These are phyloP conservation scores for Ceratina calcarata DNA, from an alignment of 1,140 invertebrate species.

Conservation along the genomic window DNA sequence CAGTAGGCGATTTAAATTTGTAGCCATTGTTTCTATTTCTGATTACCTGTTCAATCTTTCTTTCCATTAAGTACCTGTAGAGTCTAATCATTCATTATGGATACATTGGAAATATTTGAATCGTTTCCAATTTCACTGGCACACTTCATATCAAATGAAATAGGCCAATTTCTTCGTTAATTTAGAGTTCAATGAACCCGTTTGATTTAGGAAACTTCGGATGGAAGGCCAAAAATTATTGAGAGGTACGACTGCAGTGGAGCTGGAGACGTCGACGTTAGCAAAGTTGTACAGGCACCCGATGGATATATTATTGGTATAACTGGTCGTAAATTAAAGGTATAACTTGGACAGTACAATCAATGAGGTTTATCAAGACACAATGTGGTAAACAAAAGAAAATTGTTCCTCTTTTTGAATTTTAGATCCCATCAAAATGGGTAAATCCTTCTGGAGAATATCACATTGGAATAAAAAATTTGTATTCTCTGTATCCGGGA, in stretches of 20 bases:
- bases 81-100: no score
- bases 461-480: slow-evolving; percentile 92
- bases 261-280: slow-evolving; percentile 96
- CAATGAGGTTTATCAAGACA: no score
- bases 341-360: slow-evolving; percentile 72
- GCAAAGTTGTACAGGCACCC: slow-evolving; percentile 87
- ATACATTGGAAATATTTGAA: no score
- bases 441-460: slow-evolving; percentile 91
- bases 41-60: no score
- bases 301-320: slow-evolving; percentile 91
- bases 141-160: slow-evolving; percentile 2
- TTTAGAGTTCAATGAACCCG: slow-evolving; percentile 3
- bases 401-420: slow-evolving; percentile 10
- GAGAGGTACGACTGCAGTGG: slow-evolving; percentile 97
- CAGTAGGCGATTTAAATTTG: not conserved
- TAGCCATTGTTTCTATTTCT: not conserved
- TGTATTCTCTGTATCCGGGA: slow-evolving; percentile 92
- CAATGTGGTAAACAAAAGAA: not conserved
- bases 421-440: slow-evolving; percentile 91
- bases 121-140: no score
- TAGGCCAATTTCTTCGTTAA: not conserved
- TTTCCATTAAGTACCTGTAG: no score
- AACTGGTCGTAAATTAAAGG: slow-evolving; percentile 93
- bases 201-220: slow-evolving; percentile 87
- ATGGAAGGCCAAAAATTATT: slow-evolving; percentile 95